Base-by-base conservation (phyloP, 2,888 invertebrate genomes). In the Noctua janthe region DNA sequence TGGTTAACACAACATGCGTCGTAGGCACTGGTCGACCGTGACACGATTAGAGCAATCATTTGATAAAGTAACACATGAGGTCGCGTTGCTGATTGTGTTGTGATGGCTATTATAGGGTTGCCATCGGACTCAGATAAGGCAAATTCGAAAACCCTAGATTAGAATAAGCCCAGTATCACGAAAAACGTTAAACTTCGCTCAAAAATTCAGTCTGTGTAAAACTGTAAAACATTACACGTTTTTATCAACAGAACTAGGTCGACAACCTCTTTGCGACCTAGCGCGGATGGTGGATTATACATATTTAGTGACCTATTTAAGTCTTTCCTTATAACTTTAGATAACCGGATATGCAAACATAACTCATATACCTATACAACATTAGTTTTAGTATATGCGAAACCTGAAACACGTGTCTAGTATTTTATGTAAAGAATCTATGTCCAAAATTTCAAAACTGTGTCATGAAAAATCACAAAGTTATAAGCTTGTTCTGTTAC, bases 261-360 rank as follows among this genome's bases (percentile, higher is more conserved):
- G 83, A 85, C 87, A 91, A 91, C 89, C 91, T 81, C 71, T 79
- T 78, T 81, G 43, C 83, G 84, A 86, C 78, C 78, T 77, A 76
- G 67, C 76, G 80, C 81, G 76, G 85, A 88, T 88, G 91, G 90
- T 90, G 90, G 82, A 87, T 86, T 90, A 89, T 29, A 29, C 29
- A 29, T 91, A 88, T 90, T 87, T 84, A 84, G 70, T 90, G 93
- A 92, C 93, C 93, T 87, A 93, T 88, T 91, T 93, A 39, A 72
- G 70, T 73, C 49, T 80, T 78, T 78, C 72, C 73, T 78, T 51
- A 73, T 81, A 74, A 75, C 62, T 62, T 74, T 73, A 87, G 82
- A 80, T 82, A 79, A 73, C 71, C 69, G 84, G 64, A 69, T 73
- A 71, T 54, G 67, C 35, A 85, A 79, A 64, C 84, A 76, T 29